Percentiles rank a stretch among this genome's conserved stretches.
phyloP scores from a whole-genome alignment of 1,140 invertebrate genomes.

The Euborellia annulipes region DNA sequence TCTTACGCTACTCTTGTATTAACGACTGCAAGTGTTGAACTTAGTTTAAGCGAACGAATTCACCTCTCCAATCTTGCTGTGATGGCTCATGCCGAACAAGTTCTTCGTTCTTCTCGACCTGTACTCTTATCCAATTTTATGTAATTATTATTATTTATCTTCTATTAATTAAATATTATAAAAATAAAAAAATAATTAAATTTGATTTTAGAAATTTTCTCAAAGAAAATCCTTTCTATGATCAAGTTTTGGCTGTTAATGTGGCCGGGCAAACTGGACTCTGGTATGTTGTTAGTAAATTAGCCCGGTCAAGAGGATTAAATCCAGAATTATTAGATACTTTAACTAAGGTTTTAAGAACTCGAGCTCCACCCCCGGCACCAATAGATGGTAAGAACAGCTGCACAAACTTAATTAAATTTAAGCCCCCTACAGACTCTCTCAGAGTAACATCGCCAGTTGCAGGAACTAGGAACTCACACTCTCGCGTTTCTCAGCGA shows the following conservation, averaged over 20 bases:
- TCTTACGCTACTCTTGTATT: constrained; percentile 41
- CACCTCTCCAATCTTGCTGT: constrained; percentile 52
- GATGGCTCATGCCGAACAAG: constrained; percentile 45
- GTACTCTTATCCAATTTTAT: constrained; percentile 29
- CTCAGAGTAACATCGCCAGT: no score
- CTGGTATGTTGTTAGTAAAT: constrained; percentile 39
- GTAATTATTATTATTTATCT: constrained; percentile 23
- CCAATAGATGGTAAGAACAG: no score
- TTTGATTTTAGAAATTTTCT: constrained; percentile 37
- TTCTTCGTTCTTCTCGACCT: constrained; percentile 24
- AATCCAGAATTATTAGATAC: constrained; percentile 28
- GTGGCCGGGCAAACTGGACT: constrained; percentile 43
- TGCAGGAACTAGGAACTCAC: no score
- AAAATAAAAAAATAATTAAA: constrained; percentile 4
- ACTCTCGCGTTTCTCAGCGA: no score
- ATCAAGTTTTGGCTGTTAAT: constrained; percentile 47
- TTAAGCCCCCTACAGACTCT: no score
- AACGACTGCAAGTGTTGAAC: constrained; percentile 33
- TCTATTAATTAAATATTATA: constrained; percentile 6
- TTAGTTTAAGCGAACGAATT: constrained; percentile 43
- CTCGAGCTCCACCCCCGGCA: not conserved
- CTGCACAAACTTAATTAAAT: no score
- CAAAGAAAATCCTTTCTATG: constrained; percentile 47
- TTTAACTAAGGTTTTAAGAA: not conserved
- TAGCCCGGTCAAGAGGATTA: constrained; percentile 39